Evolutionary conservation across 2,113 vertebrate species (phyloP).

Genomic region (Cyanistes caeruleus): DNA sequence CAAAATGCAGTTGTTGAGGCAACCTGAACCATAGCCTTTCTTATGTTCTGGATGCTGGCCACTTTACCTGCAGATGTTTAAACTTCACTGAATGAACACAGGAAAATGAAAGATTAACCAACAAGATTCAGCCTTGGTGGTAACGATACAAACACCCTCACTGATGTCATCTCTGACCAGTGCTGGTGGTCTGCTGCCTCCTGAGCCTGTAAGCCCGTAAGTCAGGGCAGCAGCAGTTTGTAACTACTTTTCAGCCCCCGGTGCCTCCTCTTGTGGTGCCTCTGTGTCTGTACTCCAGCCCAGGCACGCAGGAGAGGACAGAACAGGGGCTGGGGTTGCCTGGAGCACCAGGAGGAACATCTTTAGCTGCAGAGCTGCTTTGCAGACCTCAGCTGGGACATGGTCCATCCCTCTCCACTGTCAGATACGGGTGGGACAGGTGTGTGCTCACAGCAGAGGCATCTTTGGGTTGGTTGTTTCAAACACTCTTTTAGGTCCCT

Average conservation of each 20-base stretch:
- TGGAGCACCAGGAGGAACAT: not conserved
- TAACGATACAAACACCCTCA: not conserved
- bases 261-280: not conserved
- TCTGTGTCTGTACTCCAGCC: fast-evolving
- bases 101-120: not conserved
- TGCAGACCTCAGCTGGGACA: not conserved
- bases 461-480: not conserved
- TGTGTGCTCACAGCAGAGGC: not conserved
- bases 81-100: not conserved
- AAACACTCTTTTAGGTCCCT: not conserved
- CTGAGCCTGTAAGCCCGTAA: not conserved
- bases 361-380: not conserved
- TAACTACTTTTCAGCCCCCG: fast-evolving
- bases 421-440: fast-evolving
- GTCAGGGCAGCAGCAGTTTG: not conserved
- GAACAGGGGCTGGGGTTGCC: not conserved
- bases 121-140: not conserved
- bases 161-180: not conserved
- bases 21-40: not conserved
- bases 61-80: not conserved
- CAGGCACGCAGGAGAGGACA: not conserved
- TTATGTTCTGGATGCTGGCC: not conserved
- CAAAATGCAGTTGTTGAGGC: not conserved
- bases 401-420: not conserved
- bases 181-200: not conserved